Evolutionary conservation across 2,113 vertebrate genomes (phyloP), one percentile per base, ranked within the genome.

Genomic region (Trinectes maculatus): DNA sequence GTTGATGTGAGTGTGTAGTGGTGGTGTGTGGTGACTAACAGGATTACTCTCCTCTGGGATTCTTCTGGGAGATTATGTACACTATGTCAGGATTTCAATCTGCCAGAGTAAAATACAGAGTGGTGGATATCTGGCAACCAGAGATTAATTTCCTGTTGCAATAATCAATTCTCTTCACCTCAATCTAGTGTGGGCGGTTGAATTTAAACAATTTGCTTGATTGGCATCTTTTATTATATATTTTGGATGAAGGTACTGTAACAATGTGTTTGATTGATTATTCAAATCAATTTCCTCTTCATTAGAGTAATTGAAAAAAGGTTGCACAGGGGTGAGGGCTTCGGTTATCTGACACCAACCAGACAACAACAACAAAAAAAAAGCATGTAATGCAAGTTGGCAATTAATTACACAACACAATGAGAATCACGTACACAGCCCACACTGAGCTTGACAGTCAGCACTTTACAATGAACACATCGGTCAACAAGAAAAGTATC

Each of bases 31-130:
- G 33, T 39, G 12, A 39, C 56, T 83, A 80, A 77, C 69, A 74
- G 75, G 87, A 80, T 78, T 77, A 80, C 24, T 36, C 65, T 70
- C 68, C 70, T 31, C 55, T 55, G 69, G 67, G 68, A 69, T 82
- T 78, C 67, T 56, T 69, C 55, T 60, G 56, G 52, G 75, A 65
- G 81, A 78, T 77, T 74, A 72, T 65, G 25, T 72, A 5, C 34
- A 74, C 58, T 44, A 55, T 79, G 82, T 85, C 55, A 71, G 64
- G 60, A 73, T 77, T 82, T 75, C 55, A 78, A 77, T 77, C 69
- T 79, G 60, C 59, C 55, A 47, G 51, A 78, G 71, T 52, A 71
- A 44, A 71, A 76, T 29, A 36, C 29, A 39, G n/a, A 33, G 21
- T 40, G n/a, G 36, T 25, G 56, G 61, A 71, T 47, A 34, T 39